Evolutionary conservation across 2,797 vertebrate genomes (phyloP).

Genomic region (Balearica regulorum): DNA sequence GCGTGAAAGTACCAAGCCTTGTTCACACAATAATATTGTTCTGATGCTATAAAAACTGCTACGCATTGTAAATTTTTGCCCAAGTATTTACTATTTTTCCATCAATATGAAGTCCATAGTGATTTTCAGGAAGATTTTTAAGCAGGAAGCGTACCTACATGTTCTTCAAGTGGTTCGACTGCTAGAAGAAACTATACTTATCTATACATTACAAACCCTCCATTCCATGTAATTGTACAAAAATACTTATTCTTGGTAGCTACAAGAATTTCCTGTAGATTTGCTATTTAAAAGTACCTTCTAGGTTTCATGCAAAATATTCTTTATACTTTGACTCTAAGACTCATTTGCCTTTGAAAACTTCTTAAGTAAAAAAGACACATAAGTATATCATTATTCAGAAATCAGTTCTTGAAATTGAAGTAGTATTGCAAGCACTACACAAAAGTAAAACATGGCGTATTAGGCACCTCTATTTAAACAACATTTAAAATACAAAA

Average conservation of each 20-base stretch:
- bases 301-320: not conserved
- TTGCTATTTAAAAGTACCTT: not conserved
- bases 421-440: not conserved
- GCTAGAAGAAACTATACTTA: not conserved
- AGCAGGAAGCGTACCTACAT: not conserved
- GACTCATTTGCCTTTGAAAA: not conserved
- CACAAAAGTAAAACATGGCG: not conserved
- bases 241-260: not conserved
- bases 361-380: not conserved
- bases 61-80: not conserved
- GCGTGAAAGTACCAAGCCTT: not conserved
- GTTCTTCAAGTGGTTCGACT: not conserved
- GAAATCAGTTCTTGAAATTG: not conserved
- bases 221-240: not conserved
- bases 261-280: not conserved
- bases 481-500: not conserved
- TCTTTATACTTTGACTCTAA: not conserved
- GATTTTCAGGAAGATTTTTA: not conserved
- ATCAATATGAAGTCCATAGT: not conserved
- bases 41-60: not conserved
- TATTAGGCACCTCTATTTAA: not conserved
- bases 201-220: not conserved
- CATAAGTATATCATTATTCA: not conserved
- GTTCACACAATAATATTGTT: not conserved
- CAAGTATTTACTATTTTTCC: not conserved